phyloP scores from a whole-genome alignment of 1,140 invertebrate genomes.

The Idris sp. region DNA sequence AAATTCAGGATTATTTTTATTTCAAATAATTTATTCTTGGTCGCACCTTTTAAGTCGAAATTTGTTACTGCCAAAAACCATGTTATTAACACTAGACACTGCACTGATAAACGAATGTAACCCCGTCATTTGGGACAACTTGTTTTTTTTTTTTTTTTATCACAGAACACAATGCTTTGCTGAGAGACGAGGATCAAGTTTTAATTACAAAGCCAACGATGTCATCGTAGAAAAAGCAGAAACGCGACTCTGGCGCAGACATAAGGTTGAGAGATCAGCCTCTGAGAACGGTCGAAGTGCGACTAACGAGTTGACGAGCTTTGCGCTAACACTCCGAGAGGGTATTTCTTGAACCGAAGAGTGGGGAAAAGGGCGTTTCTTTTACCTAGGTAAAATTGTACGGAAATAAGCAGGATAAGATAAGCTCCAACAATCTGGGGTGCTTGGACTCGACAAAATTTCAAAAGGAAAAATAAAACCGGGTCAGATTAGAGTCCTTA shows the following conservation, averaged over 20 bases:
- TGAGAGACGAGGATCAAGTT: constrained; percentile 9
- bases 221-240: constrained; percentile 27
- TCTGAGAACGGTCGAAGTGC: constrained; percentile 27
- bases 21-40: too few species aligned
- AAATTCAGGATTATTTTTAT: too few species aligned
- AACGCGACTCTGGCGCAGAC: constrained; percentile 3
- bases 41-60: constrained; percentile 81
- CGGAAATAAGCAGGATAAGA: constrained; percentile 23
- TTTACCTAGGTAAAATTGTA: constrained; percentile 20
- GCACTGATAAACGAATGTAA: constrained; percentile 70
- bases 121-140: constrained; percentile 72
- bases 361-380: constrained; percentile 34
- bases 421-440: constrained; percentile 1
- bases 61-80: constrained; percentile 83
- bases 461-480: too few species aligned
- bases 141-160: too few species aligned
- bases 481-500: too few species aligned
- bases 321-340: constrained; percentile 6
- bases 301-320: constrained; percentile 43
- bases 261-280: constrained; percentile 1
- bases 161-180: neutral
- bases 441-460: neutral
- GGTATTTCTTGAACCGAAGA: constrained; percentile 11
- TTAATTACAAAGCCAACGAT: constrained; percentile 21
- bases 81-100: constrained; percentile 75